These are phyloP conservation scores for Zophobas morio DNA, from an alignment of 1,140 invertebrate species.

Conservation along the genomic window DNA sequence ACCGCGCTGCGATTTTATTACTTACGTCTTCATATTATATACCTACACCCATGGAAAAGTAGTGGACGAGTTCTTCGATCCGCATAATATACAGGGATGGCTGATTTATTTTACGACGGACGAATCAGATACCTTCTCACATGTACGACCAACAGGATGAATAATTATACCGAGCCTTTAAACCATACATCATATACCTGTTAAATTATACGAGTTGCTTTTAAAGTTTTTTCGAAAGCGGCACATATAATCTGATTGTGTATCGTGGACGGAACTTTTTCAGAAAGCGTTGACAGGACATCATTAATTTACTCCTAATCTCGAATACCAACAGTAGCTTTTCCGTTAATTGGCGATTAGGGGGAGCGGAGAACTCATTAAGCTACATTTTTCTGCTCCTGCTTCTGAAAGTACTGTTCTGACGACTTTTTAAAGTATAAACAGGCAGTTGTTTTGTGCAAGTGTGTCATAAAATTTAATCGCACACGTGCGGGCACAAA, in stretches of 20 bases:
- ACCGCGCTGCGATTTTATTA: conserved; percentile 27
- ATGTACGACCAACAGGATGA: conserved; percentile 16
- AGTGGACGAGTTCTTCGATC: conserved; percentile 11
- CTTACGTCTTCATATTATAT: conserved; percentile 29
- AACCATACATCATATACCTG: conserved; percentile 30
- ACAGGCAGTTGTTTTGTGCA: too few relatives aligned
- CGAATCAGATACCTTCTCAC: conserved; percentile 16
- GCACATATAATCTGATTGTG: conserved; percentile 28
- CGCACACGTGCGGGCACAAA: too few relatives aligned
- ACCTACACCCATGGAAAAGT: conserved; percentile 5
- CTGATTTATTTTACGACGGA: conserved; percentile 30
- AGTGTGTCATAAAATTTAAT: too few relatives aligned
- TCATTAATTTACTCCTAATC: conserved; percentile 48
- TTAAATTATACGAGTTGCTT: conserved; percentile 23
- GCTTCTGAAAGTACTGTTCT: not conserved
- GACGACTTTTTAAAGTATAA: too few relatives aligned
- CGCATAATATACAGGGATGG: conserved; percentile 1
- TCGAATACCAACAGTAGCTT: conserved; percentile 40
- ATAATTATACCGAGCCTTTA: conserved; percentile 11
- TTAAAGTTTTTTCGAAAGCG: conserved; percentile 11
- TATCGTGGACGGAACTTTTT: conserved; percentile 9
- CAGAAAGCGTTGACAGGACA: conserved; percentile 43
- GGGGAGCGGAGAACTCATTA: not conserved
- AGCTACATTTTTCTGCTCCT: conserved; percentile 7
- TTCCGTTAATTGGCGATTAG: not conserved